Evolutionary conservation across 2,113 vertebrate species (phyloP).

Genomic region (Rhinolophus ferrumequinum): DNA sequence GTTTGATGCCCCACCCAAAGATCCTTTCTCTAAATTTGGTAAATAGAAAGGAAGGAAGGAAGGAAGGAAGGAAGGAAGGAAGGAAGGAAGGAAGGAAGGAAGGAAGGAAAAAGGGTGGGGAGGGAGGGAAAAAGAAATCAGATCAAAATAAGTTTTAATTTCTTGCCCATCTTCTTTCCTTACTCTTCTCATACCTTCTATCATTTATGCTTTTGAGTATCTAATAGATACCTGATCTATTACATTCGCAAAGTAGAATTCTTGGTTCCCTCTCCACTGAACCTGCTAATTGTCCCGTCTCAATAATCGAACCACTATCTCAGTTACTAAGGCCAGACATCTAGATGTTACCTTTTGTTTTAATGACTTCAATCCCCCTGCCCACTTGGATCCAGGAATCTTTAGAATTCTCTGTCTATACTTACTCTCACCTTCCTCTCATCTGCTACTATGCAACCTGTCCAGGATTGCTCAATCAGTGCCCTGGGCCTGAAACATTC

Average conservation of each 20-base stretch:
- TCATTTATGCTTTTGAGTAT: not conserved
- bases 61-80: not conserved
- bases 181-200: not conserved
- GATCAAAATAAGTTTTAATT: not conserved
- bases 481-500: no score
- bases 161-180: not conserved
- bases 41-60: not conserved
- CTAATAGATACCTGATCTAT: not conserved
- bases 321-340: not conserved
- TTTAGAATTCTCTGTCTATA: not conserved
- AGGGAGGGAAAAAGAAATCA: not conserved
- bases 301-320: not conserved
- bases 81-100: fast-evolving
- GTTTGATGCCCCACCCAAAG: not conserved
- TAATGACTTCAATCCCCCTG: not conserved
- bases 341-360: not conserved
- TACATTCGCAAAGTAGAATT: not conserved
- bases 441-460: not conserved
- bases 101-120: fast-evolving
- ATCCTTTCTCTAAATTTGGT: not conserved
- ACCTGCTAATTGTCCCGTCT: not conserved
- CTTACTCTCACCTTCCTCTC: not conserved
- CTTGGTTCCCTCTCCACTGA: not conserved
- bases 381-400: not conserved
- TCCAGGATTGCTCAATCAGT: not conserved